Percentiles rank a stretch among this genome's conserved stretches.
Conservation (phyloP, 2,888 invertebrate species). For the Scaeva pyrastri region DNA sequence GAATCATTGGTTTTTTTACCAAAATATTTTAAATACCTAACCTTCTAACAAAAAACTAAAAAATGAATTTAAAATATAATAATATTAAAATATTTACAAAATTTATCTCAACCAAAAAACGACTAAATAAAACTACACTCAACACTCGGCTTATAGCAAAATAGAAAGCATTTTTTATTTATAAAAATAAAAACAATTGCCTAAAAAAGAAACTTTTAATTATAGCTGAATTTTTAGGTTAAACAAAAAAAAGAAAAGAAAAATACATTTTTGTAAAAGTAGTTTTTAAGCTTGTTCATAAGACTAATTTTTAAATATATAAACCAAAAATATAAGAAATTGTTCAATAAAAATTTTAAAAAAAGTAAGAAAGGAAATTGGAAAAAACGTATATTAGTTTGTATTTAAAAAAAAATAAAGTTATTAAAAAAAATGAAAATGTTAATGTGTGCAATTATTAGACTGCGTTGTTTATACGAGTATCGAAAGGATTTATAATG, state of each 20-base stretch:
- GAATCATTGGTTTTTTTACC: no score
- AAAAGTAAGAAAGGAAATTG: conserved; percentile 33
- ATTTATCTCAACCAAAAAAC: background rate
- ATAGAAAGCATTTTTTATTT: conserved; percentile 27
- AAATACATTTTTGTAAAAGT: conserved; percentile 59
- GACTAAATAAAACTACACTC: conserved; percentile 36
- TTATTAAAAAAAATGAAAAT: conserved; percentile 16
- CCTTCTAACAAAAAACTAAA: no score
- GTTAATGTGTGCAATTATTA: conserved; percentile 68
- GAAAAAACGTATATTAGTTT: conserved; percentile 20
- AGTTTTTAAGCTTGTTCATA: conserved; percentile 73
- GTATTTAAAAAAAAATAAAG: conserved; percentile 5
- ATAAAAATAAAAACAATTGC: conserved; percentile 24
- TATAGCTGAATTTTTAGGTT: conserved; percentile 51
- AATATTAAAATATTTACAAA: background rate
- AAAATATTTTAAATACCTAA: no score
- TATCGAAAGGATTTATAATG: background rate
- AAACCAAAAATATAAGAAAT: conserved; percentile 30
- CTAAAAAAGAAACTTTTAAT: conserved; percentile 37
- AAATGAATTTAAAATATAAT: no score
- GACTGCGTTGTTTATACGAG: conserved; percentile 67
- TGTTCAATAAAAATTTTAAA: conserved; percentile 11
- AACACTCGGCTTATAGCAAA: background rate
- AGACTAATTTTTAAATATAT: conserved; percentile 68
- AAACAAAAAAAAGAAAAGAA: conserved; percentile 29